Evolutionary conservation across 2,113 vertebrate genomes (phyloP).

Genomic region (Dermatemys mawii): DNA sequence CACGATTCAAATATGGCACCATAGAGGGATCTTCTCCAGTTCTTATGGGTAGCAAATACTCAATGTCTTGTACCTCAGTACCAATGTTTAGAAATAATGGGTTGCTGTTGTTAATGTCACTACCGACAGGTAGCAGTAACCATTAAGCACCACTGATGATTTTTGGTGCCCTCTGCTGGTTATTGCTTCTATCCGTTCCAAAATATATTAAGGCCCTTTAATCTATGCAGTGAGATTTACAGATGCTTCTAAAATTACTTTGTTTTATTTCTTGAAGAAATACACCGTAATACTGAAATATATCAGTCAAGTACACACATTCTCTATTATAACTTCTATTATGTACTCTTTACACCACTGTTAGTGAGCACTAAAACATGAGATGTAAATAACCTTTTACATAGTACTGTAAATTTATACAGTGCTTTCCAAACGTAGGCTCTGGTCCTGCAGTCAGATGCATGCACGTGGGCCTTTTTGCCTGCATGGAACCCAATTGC

Average conservation of each 20-base stretch:
- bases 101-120: accelerated
- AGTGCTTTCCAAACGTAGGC: neutral
- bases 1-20: accelerated
- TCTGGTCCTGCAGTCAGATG: neutral
- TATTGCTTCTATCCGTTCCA: neutral
- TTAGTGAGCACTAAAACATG: neutral
- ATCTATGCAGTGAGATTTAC: neutral
- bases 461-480: neutral
- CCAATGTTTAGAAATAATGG: accelerated
- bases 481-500: neutral
- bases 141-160: neutral
- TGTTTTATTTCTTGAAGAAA: accelerated
- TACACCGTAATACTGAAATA: accelerated
- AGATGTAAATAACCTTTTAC: neutral
- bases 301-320: accelerated
- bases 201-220: accelerated
- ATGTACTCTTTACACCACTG: accelerated
- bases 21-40: accelerated
- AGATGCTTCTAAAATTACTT: neutral
- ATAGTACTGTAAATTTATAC: neutral
- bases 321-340: neutral
- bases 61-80: neutral
- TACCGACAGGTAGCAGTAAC: accelerated
- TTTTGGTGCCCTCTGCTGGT: constrained; percentile 67
- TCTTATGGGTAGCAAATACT: accelerated